Conservation (phyloP, 2,113 vertebrate genomes). For the Cebus imitator region DNA sequence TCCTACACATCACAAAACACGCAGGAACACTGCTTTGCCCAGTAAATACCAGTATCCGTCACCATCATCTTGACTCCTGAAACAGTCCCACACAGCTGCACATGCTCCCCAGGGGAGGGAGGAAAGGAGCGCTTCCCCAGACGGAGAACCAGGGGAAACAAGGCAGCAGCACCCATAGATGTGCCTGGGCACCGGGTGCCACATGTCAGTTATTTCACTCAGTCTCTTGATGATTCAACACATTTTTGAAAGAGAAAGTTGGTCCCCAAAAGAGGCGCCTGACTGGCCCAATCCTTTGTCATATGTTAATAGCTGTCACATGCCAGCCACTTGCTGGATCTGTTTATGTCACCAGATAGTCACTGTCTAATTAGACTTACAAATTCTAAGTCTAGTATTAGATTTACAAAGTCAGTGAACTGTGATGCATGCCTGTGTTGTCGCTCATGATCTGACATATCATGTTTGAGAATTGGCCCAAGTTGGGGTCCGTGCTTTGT, state of each 20-base stretch:
- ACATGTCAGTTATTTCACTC: not conserved
- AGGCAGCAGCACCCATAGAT: not conserved
- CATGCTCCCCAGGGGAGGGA: not conserved
- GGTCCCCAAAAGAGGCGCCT: not conserved
- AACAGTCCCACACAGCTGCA: not conserved
- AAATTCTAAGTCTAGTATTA: not conserved
- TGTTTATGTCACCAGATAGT: not conserved
- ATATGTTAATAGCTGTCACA: not conserved
- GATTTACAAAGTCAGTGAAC: not conserved
- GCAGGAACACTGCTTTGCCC: not conserved
- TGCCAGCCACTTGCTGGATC: not conserved
- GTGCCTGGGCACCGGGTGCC: not conserved
- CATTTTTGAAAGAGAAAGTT: not conserved
- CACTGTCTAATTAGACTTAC: not conserved
- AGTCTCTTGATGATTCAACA: not conserved
- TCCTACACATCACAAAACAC: not conserved
- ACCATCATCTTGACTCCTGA: not conserved
- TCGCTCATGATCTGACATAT: not conserved
- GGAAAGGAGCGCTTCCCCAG: too few relatives aligned
- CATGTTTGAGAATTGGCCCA: not conserved
- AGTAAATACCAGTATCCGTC: not conserved
- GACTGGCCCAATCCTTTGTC: fast-evolving
- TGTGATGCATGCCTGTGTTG: not conserved
- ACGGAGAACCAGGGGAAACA: not conserved
- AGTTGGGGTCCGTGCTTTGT: too few relatives aligned